Evolutionary conservation across 2,797 vertebrate genomes (phyloP).

Genomic region (Xenentodon cancila): DNA sequence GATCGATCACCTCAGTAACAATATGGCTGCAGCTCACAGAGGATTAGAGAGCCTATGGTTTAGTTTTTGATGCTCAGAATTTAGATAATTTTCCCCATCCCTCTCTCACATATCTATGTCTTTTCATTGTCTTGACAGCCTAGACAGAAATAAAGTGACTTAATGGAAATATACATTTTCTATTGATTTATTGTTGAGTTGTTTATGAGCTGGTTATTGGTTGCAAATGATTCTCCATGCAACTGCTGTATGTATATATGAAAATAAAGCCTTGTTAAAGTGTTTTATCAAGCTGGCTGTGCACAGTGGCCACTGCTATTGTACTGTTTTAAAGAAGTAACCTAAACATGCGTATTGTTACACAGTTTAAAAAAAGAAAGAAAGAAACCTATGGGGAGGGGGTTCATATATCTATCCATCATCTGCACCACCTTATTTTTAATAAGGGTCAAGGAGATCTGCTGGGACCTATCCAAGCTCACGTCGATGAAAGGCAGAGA

Average conservation of each 20-base stretch:
- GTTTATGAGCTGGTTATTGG: conserved; percentile 10
- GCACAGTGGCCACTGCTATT: background rate
- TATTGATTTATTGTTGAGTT: conserved; percentile 37
- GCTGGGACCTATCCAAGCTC: no score
- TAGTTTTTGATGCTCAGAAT: conserved; percentile 12
- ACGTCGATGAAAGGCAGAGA: no score
- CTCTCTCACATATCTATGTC: conserved; percentile 15
- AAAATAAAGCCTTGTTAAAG: conserved; percentile 19
- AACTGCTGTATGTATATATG: background rate
- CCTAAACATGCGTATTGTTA: no score
- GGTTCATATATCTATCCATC: no score
- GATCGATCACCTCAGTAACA: conserved; percentile 59
- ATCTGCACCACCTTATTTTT: no score
- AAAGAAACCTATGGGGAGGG: no score
- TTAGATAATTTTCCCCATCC: conserved; percentile 20
- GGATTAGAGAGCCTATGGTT: conserved; percentile 38
- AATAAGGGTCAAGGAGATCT: no score
- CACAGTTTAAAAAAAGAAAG: no score
- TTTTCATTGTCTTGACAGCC: conserved; percentile 44
- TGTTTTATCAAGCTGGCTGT: conserved; percentile 5
- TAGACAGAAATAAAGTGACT: conserved; percentile 14
- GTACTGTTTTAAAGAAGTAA: background rate
- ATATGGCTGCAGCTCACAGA: conserved; percentile 29
- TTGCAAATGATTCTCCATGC: conserved; percentile 6
- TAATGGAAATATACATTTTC: conserved; percentile 43